Evolutionary conservation across 2,888 invertebrate genomes (phyloP).

Genomic region (Drosophila formosana): DNA sequence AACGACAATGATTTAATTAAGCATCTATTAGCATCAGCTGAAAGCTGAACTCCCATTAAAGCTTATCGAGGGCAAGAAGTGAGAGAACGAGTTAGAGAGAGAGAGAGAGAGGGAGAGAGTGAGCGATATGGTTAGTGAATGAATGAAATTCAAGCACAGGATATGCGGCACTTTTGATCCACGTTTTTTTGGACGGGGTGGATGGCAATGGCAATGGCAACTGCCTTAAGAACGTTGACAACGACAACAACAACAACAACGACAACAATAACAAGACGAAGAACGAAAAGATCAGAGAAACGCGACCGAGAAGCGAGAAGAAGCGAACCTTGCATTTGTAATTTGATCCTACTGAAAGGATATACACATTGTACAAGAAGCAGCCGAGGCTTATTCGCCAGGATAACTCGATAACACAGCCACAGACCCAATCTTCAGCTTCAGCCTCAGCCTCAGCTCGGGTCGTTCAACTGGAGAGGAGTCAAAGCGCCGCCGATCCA

Average conservation of each 20-base stretch:
- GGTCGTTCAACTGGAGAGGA: slow-evolving; percentile 51
- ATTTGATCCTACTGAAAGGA: slow-evolving; percentile 67
- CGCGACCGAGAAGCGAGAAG: slow-evolving; percentile 49
- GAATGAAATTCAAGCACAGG: slow-evolving; percentile 80
- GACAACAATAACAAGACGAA: slow-evolving; percentile 9
- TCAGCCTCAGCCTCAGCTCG: background rate
- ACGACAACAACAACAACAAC: slow-evolving; percentile 28
- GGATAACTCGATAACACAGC: slow-evolving; percentile 37
- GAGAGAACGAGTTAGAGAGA: background rate
- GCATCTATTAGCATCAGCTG: slow-evolving; percentile 56
- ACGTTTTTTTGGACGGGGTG: slow-evolving; percentile 16
- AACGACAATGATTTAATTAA: slow-evolving; percentile 61
- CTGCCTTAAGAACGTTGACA: slow-evolving; percentile 50
- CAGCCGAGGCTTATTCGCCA: slow-evolving; percentile 24
- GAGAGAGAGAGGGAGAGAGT: background rate
- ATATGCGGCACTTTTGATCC: slow-evolving; percentile 76
- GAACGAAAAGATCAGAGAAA: slow-evolving; percentile 55
- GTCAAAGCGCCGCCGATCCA: slow-evolving; percentile 40
- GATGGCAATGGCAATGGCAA: slow-evolving; percentile 10
- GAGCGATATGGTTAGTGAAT: slow-evolving; percentile 43
- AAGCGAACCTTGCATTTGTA: slow-evolving; percentile 47
- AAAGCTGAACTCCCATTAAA: slow-evolving; percentile 1
- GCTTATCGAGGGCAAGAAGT: background rate
- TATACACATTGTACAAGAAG: slow-evolving; percentile 39
- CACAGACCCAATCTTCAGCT: background rate